A percentile compares a stretch with the other conserved stretches of the same genome.
Conservation (phyloP, 2,797 vertebrate genomes). For the Lophius americanus region DNA sequence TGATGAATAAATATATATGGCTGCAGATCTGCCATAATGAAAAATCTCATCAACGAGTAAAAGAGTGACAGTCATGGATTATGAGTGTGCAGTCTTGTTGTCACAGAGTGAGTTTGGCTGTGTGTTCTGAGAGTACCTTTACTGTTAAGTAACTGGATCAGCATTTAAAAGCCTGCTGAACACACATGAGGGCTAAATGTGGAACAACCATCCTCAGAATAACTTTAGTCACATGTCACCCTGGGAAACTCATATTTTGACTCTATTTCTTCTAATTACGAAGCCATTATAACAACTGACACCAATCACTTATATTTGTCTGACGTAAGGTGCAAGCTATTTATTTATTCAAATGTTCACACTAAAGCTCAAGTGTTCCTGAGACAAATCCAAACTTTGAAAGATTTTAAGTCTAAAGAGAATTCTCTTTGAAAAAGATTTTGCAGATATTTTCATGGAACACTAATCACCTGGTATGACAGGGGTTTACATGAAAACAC, state of each 20-base stretch:
- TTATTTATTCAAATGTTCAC: neutral
- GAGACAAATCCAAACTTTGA: slow-evolving; percentile 2
- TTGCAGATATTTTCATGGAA: neutral
- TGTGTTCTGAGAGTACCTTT: slow-evolving; percentile 52
- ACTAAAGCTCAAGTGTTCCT: neutral
- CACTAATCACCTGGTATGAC: neutral
- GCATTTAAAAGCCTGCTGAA: slow-evolving; percentile 61
- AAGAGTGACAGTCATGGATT: slow-evolving; percentile 40
- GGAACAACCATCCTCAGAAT: slow-evolving; percentile 63
- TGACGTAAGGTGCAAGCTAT: neutral
- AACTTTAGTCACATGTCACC: slow-evolving; percentile 54
- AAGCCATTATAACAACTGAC: slow-evolving; percentile 1
- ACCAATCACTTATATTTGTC: neutral
- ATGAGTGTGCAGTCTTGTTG: slow-evolving; percentile 38
- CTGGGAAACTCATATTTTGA: slow-evolving; percentile 19
- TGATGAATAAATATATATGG: too few species aligned
- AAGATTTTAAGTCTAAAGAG: neutral
- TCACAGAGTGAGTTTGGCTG: slow-evolving; percentile 38
- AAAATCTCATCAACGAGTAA: slow-evolving; percentile 11
- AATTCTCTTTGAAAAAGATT: neutral
- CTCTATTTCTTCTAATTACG: slow-evolving; percentile 11
- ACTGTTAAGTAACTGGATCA: slow-evolving; percentile 76
- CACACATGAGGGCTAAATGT: slow-evolving; percentile 60
- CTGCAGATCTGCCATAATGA: neutral
- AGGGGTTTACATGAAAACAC: neutral